Evolutionary conservation across 2,113 vertebrate genomes (phyloP), one percentile per base, ranked within the genome.

Genomic region (Cyprinodon tularosa): DNA sequence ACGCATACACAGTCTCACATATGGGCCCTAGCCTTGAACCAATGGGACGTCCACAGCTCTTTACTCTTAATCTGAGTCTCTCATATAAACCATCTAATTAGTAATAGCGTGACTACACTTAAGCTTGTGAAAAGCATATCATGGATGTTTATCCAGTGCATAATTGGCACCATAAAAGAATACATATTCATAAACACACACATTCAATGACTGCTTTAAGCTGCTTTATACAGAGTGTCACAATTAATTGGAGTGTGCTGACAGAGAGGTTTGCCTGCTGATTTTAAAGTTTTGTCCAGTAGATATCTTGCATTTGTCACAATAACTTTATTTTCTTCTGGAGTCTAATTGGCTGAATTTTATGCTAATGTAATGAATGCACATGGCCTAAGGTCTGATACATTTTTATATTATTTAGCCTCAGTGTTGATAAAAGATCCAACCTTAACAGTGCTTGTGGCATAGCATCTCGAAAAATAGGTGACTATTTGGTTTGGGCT

Each of bases 51-150:
- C 68, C 78, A 64, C 86, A 81, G 65, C 74, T 84, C 78, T 87
- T 82, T 86, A 77, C 44, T 37, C 77, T 80, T 82, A 88, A 89
- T 88, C 80, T 80, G 62, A 89, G 77, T 84, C 71, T 66, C 77
- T 86, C 76, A 9, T 86, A 89, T 90, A 91, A 92, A 89, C 86
- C 80, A 74, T 69, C 83, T 88, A 91, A 94, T 93, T 91, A 90
- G 81, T 90, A 86, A 81, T 85, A 87, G 81, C 88, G 85, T 81
- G 81, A 84, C 83, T 90, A 76, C 72, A 75, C 80, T 89, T 84
- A 83, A 76, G 78, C 81, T 88, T 39, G n/a, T 83, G 76, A 86
- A 92, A 90, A 81, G 68, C 85, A 74, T 74, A 90, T 90, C 88
- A 92, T 89, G 83, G 80, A 82, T 86, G 53, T 92, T 93, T 92